Conservation (phyloP, 2,797 vertebrate genomes). For the Coranthus polyacanthus region DNA sequence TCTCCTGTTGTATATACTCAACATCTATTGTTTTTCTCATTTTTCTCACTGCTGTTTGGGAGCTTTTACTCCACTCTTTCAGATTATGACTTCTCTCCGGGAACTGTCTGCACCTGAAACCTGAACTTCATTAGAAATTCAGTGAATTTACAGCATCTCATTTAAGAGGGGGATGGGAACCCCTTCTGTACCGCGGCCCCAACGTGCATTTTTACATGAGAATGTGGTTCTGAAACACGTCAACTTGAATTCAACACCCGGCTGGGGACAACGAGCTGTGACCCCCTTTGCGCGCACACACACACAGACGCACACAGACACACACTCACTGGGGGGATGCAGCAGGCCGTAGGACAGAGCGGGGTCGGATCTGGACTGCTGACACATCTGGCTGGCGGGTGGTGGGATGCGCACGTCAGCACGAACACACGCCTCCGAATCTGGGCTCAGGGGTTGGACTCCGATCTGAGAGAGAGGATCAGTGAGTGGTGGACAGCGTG, state of each 20-base stretch:
- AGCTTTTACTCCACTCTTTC: no score
- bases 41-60: no score
- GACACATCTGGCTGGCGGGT: constrained; percentile 89
- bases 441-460: constrained; percentile 80
- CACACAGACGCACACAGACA: constrained; percentile 25
- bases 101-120: constrained; percentile 2
- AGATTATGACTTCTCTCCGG: constrained; percentile 18
- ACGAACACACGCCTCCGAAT: constrained; percentile 89
- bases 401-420: constrained; percentile 90
- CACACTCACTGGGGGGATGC: constrained; percentile 92
- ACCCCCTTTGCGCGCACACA: constrained; percentile 1
- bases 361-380: constrained; percentile 79
- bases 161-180: background rate
- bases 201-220: constrained; percentile 40
- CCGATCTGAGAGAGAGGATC: constrained; percentile 74
- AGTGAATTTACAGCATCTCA: constrained; percentile 3
- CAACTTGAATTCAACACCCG: constrained; percentile 58
- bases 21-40: no score
- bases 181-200: background rate
- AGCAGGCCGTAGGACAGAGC: constrained; percentile 90
- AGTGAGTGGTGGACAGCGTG: constrained; percentile 39
- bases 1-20: no score
- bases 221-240: constrained; percentile 54
- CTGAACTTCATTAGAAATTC: constrained; percentile 10
- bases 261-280: constrained; percentile 16